Percentiles rank a stretch among this genome's conserved stretches.
These are phyloP conservation scores for Spilogale gracilis DNA, from an alignment of 2,113 vertebrate genomes.

Conservation along the genomic window DNA sequence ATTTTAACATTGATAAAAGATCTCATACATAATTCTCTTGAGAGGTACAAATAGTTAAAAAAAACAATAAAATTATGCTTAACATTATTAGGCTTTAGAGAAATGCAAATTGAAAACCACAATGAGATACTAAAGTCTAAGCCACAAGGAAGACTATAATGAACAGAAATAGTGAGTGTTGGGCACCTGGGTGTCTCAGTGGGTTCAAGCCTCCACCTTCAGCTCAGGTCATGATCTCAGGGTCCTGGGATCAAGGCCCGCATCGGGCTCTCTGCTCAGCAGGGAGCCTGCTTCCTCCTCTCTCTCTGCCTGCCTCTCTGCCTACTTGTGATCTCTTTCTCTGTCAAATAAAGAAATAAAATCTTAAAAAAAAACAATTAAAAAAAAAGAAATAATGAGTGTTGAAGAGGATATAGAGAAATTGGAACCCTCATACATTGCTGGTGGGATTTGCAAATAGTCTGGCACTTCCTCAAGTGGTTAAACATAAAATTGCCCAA, in stretches of 20 bases:
- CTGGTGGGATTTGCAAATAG: background rate
- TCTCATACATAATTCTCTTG: background rate
- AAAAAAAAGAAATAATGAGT: background rate
- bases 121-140: background rate
- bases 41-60: background rate
- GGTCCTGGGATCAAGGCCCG: too few species aligned
- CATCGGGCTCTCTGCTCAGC: too few species aligned
- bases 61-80: background rate
- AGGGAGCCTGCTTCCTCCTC: too few species aligned
- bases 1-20: background rate
- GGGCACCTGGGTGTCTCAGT: too few species aligned
- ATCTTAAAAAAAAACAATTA: too few species aligned
- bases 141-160: background rate
- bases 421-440: background rate
- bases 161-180: background rate
- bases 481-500: background rate
- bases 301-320: too few species aligned
- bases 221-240: too few species aligned
- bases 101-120: background rate
- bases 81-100: background rate
- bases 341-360: too few species aligned
- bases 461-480: background rate
- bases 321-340: too few species aligned
- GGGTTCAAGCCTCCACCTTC: too few species aligned
- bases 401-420: background rate